Conservation (phyloP, 2,797 vertebrate genomes). For the Manis pentadactyla region DNA sequence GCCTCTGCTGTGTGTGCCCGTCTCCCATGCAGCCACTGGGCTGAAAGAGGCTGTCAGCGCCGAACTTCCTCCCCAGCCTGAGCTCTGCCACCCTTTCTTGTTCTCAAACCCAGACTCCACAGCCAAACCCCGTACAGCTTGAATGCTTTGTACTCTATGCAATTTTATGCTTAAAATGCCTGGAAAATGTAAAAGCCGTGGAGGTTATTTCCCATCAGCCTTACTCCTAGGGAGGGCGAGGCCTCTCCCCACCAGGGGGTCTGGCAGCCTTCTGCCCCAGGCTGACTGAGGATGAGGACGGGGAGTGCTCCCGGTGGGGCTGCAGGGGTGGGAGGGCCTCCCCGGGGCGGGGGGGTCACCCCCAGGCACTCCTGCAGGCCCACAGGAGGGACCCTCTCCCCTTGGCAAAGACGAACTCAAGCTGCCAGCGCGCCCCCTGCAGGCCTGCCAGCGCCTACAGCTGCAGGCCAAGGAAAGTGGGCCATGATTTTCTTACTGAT, state of each 20-base stretch:
- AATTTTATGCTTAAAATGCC: neutral
- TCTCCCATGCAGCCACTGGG: too few species aligned
- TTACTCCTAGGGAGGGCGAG: rapidly evolving
- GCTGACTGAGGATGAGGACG: neutral
- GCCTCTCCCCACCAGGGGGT: neutral
- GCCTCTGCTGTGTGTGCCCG: too few species aligned
- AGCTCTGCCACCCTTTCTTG: neutral
- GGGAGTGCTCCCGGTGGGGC: neutral
- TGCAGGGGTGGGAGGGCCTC: too few species aligned
- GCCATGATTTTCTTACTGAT: neutral
- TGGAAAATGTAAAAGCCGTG: neutral
- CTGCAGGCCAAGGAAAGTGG: neutral
- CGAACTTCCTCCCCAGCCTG: too few species aligned
- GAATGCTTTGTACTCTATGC: rapidly evolving
- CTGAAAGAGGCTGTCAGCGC: rapidly evolving
- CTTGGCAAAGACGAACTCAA: rapidly evolving
- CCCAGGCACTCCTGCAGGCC: neutral
- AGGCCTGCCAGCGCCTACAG: too few species aligned
- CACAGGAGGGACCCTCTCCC: neutral
- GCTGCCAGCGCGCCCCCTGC: rapidly evolving
- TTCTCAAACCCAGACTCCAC: neutral
- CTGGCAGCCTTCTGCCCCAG: neutral
- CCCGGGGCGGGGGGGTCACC: too few species aligned
- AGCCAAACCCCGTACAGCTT: neutral
- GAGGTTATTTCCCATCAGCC: too few species aligned